These are phyloP conservation scores for Dorcus parallelipipedus DNA, from an alignment of 2,888 invertebrate genomes.

Conservation along the genomic window DNA sequence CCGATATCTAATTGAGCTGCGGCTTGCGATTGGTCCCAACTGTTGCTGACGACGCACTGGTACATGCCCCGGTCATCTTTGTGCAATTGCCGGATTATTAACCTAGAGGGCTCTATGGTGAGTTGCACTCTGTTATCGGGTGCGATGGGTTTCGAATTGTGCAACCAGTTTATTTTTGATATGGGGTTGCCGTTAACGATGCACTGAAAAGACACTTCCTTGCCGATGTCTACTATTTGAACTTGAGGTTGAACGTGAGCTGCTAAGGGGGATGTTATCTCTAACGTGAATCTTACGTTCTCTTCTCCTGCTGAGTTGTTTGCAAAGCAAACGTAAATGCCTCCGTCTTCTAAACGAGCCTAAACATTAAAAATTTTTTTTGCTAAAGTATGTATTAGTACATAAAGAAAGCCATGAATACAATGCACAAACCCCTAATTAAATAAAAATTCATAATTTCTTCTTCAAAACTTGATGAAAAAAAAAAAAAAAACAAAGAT, in stretches of 20 bases:
- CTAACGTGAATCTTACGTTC: slow-evolving; percentile 71
- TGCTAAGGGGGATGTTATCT: slow-evolving; percentile 76
- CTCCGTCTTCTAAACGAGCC: slow-evolving; percentile 72
- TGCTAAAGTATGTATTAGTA: background rate
- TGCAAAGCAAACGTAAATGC: slow-evolving; percentile 85
- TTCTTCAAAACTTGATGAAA: too few species aligned
- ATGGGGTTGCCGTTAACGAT: slow-evolving; percentile 84
- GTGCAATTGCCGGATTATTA: slow-evolving; percentile 62
- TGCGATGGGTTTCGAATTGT: slow-evolving; percentile 60
- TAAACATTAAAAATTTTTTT: slow-evolving; percentile 21
- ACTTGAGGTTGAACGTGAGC: slow-evolving; percentile 77
- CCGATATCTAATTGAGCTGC: slow-evolving; percentile 77
- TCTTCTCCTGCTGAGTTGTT: slow-evolving; percentile 87
- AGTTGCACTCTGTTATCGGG: slow-evolving; percentile 45
- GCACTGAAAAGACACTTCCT: slow-evolving; percentile 83
- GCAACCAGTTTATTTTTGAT: slow-evolving; percentile 71
- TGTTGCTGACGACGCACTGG: slow-evolving; percentile 84
- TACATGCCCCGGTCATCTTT: slow-evolving; percentile 87
- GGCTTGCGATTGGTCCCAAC: slow-evolving; percentile 81
- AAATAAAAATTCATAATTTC: too few species aligned
- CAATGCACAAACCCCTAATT: too few species aligned
- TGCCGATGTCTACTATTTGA: slow-evolving; percentile 78
- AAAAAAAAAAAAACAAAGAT: too few species aligned
- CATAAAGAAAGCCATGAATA: too few species aligned
- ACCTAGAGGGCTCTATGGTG: slow-evolving; percentile 42